Conservation (phyloP, 2,888 invertebrate genomes). For the Eupithecia subumbrata region DNA sequence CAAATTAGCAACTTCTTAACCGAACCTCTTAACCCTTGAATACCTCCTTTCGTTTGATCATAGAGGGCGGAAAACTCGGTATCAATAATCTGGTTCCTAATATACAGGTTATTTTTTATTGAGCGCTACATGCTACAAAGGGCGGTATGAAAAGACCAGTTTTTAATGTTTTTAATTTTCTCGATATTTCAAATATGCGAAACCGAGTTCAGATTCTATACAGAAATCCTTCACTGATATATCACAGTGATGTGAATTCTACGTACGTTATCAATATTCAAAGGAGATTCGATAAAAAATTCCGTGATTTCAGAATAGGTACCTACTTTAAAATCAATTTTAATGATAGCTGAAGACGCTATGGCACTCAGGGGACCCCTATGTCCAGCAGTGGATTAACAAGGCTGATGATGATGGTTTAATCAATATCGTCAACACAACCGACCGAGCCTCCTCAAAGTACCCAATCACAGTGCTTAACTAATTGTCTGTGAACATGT, state of each 20-base stretch:
- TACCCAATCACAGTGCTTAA: conserved; percentile 58
- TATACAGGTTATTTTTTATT: no score
- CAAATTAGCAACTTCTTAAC: no score
- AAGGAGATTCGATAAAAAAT: neutral
- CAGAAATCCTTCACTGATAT: neutral
- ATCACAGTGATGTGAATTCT: neutral
- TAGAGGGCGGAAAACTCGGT: no score
- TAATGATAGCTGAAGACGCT: no score
- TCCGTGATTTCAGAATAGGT: neutral
- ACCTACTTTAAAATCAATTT: neutral
- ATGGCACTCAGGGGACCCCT: no score
- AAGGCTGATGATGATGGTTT: no score
- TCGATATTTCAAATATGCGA: neutral
- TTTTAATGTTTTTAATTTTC: neutral
- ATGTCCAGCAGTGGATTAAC: no score
- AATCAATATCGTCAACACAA: conserved; percentile 12
- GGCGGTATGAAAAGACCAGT: neutral
- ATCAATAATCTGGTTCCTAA: neutral
- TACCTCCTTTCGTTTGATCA: no score
- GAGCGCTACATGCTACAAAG: no score
- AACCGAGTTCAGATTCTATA: neutral
- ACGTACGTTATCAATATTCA: neutral
- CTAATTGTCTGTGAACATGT: conserved; percentile 75
- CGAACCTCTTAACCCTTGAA: no score
- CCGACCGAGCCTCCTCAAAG: conserved; percentile 38